Conservation (phyloP, 2,888 invertebrate genomes). For the Stramonita haemastoma region DNA sequence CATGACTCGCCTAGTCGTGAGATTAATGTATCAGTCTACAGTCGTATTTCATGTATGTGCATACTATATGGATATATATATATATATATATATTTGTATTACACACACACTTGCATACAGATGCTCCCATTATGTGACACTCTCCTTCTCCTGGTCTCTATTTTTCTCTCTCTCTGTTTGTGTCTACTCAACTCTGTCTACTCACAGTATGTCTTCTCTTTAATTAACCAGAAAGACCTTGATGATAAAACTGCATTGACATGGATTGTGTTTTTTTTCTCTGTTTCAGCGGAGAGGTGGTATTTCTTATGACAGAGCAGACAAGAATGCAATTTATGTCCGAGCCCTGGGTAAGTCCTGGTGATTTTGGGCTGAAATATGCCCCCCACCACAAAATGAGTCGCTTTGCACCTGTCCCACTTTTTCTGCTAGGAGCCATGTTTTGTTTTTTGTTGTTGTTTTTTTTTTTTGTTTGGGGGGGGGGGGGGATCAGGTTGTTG, state of each 20-base stretch:
- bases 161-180: neutral
- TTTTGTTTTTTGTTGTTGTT: too few species aligned
- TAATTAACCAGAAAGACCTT: too few species aligned
- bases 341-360: slow-evolving; percentile 66
- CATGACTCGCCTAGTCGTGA: too few species aligned
- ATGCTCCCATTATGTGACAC: neutral
- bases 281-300: slow-evolving; percentile 67
- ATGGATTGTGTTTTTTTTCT: slow-evolving; percentile 22
- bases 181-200: too few species aligned
- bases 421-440: too few species aligned
- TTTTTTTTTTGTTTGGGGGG: too few species aligned
- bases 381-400: too few species aligned
- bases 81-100: too few species aligned
- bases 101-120: neutral
- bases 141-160: neutral
- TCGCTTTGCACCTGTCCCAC: too few species aligned
- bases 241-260: neutral
- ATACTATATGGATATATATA: neutral
- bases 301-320: slow-evolving; percentile 67
- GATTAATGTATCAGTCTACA: too few species aligned
- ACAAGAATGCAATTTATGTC: slow-evolving; percentile 70
- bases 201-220: neutral
- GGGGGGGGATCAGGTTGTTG: too few species aligned
- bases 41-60: neutral
- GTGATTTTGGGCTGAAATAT: neutral